Base-by-base conservation (phyloP, 2,888 invertebrate species). In the Dryadula phaetusa region DNA sequence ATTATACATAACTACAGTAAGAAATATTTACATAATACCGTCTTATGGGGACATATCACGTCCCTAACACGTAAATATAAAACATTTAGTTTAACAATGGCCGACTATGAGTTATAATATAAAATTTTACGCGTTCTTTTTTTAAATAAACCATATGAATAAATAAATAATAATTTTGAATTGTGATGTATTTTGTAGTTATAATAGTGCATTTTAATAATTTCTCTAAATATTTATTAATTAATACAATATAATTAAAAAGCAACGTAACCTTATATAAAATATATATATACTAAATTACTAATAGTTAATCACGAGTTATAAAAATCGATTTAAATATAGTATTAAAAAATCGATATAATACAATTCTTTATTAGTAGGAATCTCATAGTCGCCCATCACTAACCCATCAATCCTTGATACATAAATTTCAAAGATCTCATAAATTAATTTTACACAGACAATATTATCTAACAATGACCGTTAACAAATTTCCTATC, bases 11-110 rank as follows among this genome's bases (percentile, higher is more conserved):
- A 89, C 90, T 91, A 91, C 86, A 83, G 79, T 89, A 66, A 62
- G 84, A 87, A 32, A 84, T 92, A 92, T 92, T 87, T 92, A 92
- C 92, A 91, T 89, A 91, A 91, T 91, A 92, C 91, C 91, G 86
- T 87, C 85, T 87, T 86, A 84, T 81, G 82, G 85, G 84, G 85
- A 28, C 28, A 83, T 84, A 84, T 83, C 82, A 82, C 52, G 47
- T 81, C 81, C 79, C 85, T 85, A 86, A 83, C 84, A 90, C 87
- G 82, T 84, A 83, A 86, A 83, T 87, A 86, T 85, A 89, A 89
- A 85, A 88, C 85, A 87, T 85, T 88, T 86, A 86, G 86, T 86
- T 88, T 60, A 20, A 44, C 32, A 7, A 60, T 60, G 60, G 60
- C 28, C 42, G 14, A 46, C 42, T 46, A 32, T 14, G 12, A 60